phyloP scores from a whole-genome alignment of 37 sponge, comb jelly and placozoan species.

The Beroe forskalii region DNA sequence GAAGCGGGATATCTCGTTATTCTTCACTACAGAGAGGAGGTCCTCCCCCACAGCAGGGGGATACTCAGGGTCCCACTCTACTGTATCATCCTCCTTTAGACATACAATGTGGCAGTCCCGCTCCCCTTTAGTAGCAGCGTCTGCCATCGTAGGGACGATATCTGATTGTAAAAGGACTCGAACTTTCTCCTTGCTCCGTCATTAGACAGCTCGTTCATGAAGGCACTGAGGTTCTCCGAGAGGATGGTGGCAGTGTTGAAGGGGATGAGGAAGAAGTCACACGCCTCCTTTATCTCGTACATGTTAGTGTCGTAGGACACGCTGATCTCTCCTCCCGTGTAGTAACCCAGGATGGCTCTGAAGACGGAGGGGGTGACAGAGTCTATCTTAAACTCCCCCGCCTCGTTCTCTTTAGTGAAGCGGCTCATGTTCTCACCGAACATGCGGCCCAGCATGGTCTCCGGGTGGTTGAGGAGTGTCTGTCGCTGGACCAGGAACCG shows the following conservation, averaged over 20 bases:
- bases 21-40: constrained; percentile 76
- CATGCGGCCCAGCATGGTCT: constrained; percentile 43
- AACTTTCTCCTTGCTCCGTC: constrained; percentile 89
- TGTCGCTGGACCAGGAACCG: constrained; percentile 14
- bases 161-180: constrained; percentile 70
- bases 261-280: constrained; percentile 95
- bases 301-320: constrained; percentile 80
- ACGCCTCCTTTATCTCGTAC: constrained; percentile 83
- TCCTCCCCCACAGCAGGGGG: constrained; percentile 92
- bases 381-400: constrained; percentile 20
- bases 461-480: neutral
- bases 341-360: constrained; percentile 71
- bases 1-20: constrained; percentile 77
- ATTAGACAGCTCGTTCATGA: constrained; percentile 93
- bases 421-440: constrained; percentile 40
- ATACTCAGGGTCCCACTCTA: constrained; percentile 91
- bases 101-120: constrained; percentile 95
- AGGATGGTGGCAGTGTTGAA: constrained; percentile 80
- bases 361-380: neutral
- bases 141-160: constrained; percentile 79
- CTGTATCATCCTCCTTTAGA: constrained; percentile 89
- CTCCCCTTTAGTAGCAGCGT: constrained; percentile 87
- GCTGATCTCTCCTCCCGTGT: constrained; percentile 72
- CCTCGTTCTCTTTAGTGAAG: constrained; percentile 7
- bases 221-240: constrained; percentile 79